These are phyloP conservation scores for Drosophila pandora DNA, from an alignment of 1,140 invertebrate species.

Conservation along the genomic window DNA sequence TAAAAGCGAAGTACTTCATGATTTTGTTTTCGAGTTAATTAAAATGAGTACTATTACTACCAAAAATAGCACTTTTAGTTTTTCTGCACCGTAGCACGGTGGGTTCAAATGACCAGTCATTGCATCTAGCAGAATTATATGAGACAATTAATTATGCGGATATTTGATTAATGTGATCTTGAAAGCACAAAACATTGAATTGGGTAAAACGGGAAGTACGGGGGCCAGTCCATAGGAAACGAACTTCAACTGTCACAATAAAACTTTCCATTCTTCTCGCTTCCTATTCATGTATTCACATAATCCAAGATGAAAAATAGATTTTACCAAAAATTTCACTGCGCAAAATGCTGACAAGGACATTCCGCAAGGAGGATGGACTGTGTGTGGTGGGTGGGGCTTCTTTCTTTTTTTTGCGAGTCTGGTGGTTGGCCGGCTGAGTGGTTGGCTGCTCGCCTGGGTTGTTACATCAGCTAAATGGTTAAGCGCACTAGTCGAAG, in stretches of 20 bases:
- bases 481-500: conserved; percentile 71
- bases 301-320: conserved; percentile 82
- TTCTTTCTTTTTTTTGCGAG: conserved; percentile 3
- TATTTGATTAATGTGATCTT: conserved; percentile 71
- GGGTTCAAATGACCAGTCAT: conserved; percentile 28
- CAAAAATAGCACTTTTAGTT: background rate
- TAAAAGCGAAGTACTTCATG: background rate
- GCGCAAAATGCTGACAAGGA: conserved; percentile 80
- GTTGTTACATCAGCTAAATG: conserved; percentile 80
- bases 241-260: conserved; percentile 75
- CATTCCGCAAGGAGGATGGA: conserved; percentile 39
- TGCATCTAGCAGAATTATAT: conserved; percentile 23
- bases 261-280: conserved; percentile 63
- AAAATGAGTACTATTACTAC: background rate
- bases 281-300: conserved; percentile 77
- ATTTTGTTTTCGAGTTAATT: background rate
- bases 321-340: conserved; percentile 77
- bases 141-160: conserved; percentile 60
- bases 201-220: conserved; percentile 9
- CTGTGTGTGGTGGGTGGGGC: conserved; percentile 1
- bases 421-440: conserved; percentile 26
- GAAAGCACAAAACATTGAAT: conserved; percentile 9
- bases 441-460: conserved; percentile 50
- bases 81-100: background rate
- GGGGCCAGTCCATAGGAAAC: conserved; percentile 30